Evolutionary conservation across 2,888 invertebrate genomes (phyloP), one percentile per base, ranked within the genome.

Genomic region (Apomyelois bistriatella): DNA sequence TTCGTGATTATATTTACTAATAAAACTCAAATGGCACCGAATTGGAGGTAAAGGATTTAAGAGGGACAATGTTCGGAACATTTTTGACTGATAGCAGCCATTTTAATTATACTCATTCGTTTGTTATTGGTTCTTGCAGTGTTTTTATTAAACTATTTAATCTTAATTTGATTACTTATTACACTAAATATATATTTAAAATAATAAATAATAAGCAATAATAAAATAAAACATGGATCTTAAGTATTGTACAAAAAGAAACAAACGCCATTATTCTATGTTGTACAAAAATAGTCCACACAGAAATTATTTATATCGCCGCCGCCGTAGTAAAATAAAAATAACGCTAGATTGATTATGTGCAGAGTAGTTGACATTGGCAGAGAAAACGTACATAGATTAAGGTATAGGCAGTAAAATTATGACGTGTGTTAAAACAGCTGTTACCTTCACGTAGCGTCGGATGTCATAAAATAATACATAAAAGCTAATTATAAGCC

Each of bases 401-500:
- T 61, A 68, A 70, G 68, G 70, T 70, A 68, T 65, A 68, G 56
- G 58, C 59, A 65, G 64, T 78, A 75, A 81, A 78, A 66, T 72
- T 62, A 79, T 80, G 82, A 84, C 82, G 84, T 66, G 61, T 66
- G 68, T 75, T 66, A 73, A 72, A 76, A 66, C 80, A 78, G 76
- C 78, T 78, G 80, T 75, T 66, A 70, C 66, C 63, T 73, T 74
- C 70, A 55, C 68, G 70, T 73, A 73, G 72, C 76, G 78, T 85
- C 75, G 79, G 78, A 80, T 80, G 79, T 80, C 78, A 83, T 86
- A 85, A 86, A 86, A 79, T 72, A 65, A 74, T 64, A 74, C 81
- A 80, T 83, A 79, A 80, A 79, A 75, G 71, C 79, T 85, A 86
- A 85, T 84, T 84, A 84, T 85, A 86, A 72, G 61, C 61, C 65